Evolutionary conservation across 2,797 vertebrate species (phyloP), one percentile per base, ranked within the genome.

Genomic region (Arnoldichthys spilopterus): DNA sequence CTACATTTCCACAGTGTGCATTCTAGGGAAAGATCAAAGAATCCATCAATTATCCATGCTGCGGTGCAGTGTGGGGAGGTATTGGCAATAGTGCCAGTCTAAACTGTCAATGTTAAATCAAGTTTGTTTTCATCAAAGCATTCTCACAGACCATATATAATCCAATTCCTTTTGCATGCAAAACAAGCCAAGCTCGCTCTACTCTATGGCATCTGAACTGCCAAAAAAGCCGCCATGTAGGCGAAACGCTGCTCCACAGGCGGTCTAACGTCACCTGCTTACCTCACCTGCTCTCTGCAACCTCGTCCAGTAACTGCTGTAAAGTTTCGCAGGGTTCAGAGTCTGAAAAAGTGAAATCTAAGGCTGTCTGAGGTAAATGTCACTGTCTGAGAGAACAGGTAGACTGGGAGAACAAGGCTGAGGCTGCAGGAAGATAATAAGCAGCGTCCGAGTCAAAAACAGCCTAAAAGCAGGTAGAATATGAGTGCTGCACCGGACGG

Each of bases 161-260:
- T 53, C 4, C 11, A 49, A 54, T 71, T 37, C 20, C 59, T 11
- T 37, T 32, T 32, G 49, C 68, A 53, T 54, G 30, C 47, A 53
- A 71, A 53, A 71, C 6, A 71, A 54, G 68, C 49, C 28, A n/a
- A 34, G 47, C 49, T 54, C 24, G 32, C 20, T 13, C 49, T 32
- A 47, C 68, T 54, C 47, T 13, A 28, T 47, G 11, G 6, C 40
- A 67, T 67, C 22, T 8, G n/a, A 67, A 67, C 45, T 16, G 64
- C 64, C 40, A 67, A 67, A 71, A 71, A 71, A 71, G 9, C 28
- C 32, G 67, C 67, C 28, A 51, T 53, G 68, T 54, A 34, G 68
- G 68, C 45, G 45, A 69, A 69, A 30, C 18, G 12, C 9, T 18
- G 32, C 11, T 20, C 24, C 16, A 9, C 26, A 61, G 54, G 34